Conservation (phyloP, 2,113 vertebrate genomes). For the Paradoxurus hermaphroditus region DNA sequence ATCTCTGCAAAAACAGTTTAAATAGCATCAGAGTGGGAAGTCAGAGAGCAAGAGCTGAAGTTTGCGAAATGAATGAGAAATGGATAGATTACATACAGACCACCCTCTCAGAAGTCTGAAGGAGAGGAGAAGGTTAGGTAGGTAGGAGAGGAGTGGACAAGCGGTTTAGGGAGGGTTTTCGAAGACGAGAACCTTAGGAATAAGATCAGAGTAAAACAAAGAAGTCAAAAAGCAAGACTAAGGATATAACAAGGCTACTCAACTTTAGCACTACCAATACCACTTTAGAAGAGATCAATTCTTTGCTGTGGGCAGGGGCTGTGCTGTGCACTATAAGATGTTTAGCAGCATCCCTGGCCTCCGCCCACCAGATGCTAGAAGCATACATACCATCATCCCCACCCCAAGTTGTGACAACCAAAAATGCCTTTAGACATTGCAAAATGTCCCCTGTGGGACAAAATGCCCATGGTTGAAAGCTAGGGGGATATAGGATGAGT, state of each 20-base stretch:
- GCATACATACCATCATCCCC: neutral
- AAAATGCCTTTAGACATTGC: neutral
- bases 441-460: neutral
- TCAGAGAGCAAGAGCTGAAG: neutral
- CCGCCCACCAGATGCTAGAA: neutral
- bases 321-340: neutral
- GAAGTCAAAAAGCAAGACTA: neutral
- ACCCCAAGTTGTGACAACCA: neutral
- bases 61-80: constrained; percentile 26
- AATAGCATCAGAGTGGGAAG: neutral
- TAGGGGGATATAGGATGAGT: neutral
- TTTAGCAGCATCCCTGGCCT: neutral
- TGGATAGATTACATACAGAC: neutral
- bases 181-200: neutral
- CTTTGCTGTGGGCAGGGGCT: neutral
- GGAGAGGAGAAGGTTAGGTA: neutral
- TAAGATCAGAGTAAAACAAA: constrained; percentile 21
- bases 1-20: neutral
- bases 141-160: neutral
- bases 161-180: constrained; percentile 8
- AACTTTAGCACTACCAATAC: neutral
- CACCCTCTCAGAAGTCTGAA: neutral
- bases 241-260: constrained; percentile 8
- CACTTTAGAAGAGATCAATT: neutral
- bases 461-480: neutral